These are phyloP conservation scores for Piezodorus guildinii DNA, from an alignment of 1,140 invertebrate species.

Conservation along the genomic window DNA sequence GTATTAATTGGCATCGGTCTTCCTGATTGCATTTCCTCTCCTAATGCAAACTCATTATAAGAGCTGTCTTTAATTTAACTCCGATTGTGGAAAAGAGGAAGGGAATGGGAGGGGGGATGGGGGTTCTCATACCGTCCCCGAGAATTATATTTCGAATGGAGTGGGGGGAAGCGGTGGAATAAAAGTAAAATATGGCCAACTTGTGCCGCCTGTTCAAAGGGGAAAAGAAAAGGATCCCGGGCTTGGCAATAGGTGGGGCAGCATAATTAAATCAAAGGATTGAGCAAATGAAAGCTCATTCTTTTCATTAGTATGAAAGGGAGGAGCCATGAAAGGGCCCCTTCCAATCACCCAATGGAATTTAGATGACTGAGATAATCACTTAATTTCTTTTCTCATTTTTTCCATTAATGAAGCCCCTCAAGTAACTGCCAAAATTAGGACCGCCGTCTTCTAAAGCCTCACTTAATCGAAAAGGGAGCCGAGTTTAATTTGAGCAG, in stretches of 20 bases:
- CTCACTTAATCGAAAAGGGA: conserved; percentile 9
- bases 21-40: too few species aligned
- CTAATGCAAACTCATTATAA: too few species aligned
- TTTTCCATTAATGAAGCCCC: conserved; percentile 16
- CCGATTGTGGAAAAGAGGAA: too few species aligned
- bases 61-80: too few species aligned
- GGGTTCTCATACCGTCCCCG: too few species aligned
- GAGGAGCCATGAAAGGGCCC: neutral
- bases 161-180: too few species aligned
- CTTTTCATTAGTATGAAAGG: conserved; percentile 15
- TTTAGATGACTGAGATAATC: conserved; percentile 15
- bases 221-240: too few species aligned
- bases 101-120: too few species aligned
- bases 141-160: too few species aligned
- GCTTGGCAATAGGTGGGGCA: neutral
- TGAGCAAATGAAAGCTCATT: conserved; percentile 10
- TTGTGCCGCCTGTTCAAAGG: too few species aligned
- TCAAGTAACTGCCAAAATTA: conserved; percentile 15
- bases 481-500: conserved; percentile 6
- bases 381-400: conserved; percentile 15
- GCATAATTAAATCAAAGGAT: conserved; percentile 12
- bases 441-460: neutral
- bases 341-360: conserved; percentile 10
- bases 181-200: too few species aligned
- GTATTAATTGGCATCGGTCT: too few species aligned